Conservation (phyloP, 1,140 invertebrate genomes). For the Aphelinus atriplicis region DNA sequence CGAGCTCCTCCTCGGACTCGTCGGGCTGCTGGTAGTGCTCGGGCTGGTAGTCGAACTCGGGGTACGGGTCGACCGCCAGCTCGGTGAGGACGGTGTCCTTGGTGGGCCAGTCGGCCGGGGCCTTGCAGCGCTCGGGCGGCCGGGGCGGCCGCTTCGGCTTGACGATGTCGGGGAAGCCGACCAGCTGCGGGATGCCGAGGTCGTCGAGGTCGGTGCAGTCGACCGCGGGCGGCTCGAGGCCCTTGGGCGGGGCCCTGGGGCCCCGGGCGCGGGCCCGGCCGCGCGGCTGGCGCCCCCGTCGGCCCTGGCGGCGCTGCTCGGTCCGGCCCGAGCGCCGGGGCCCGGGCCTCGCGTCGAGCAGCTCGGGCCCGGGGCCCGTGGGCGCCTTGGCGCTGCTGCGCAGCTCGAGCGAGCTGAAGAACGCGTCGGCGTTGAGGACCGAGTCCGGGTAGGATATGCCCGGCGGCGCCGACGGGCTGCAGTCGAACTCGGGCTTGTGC, state of each 20-base stretch:
- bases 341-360: constrained; percentile 52
- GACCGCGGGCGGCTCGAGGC: constrained; percentile 52
- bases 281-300: constrained; percentile 39
- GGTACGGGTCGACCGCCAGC: constrained; percentile 37
- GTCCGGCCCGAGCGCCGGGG: constrained; percentile 61
- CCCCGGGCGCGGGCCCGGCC: constrained; percentile 46
- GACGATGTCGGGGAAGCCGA: constrained; percentile 59
- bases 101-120: constrained; percentile 48
- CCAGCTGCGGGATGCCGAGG: constrained; percentile 59
- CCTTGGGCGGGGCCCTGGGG: constrained; percentile 47
- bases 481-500: constrained; percentile 47
- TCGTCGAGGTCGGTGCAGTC: constrained; percentile 56
- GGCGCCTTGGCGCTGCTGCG: constrained; percentile 76
- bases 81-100: constrained; percentile 58
- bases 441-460: constrained; percentile 62
- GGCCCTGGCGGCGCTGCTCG: constrained; percentile 43
- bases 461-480: constrained; percentile 47
- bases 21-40: constrained; percentile 34
- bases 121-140: constrained; percentile 36
- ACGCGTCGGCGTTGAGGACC: constrained; percentile 79
- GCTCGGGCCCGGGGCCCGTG: constrained; percentile 54
- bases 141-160: background rate
- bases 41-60: constrained; percentile 56
- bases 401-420: constrained; percentile 85
- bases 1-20: background rate